Conservation (phyloP, 1,140 invertebrate species). For the Liolophura sinensis region DNA sequence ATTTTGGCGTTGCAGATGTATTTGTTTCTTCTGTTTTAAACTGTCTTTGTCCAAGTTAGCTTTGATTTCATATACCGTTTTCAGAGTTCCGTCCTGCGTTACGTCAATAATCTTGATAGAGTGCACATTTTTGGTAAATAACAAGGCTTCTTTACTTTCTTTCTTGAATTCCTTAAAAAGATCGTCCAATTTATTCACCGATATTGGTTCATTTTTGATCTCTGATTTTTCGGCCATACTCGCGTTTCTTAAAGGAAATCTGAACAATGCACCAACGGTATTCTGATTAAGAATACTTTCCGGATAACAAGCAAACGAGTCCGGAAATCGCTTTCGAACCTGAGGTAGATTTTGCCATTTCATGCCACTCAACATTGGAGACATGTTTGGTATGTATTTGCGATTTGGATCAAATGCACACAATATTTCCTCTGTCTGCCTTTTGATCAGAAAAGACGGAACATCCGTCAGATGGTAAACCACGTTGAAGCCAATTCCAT, state of each 20-base stretch:
- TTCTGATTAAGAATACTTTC: constrained; percentile 13
- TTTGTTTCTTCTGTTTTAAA: constrained; percentile 10
- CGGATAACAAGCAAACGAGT: constrained; percentile 40
- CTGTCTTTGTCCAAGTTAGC: constrained; percentile 7
- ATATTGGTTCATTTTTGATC: constrained; percentile 24
- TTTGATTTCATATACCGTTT: constrained; percentile 21
- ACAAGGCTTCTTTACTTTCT: constrained; percentile 31
- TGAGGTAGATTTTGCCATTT: constrained; percentile 24
- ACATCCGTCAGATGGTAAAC: constrained; percentile 54
- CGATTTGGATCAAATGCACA: constrained; percentile 52
- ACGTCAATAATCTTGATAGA: constrained; percentile 31
- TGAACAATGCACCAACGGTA: constrained; percentile 33
- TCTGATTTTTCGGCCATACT: constrained; percentile 32
- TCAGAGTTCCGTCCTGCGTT: constrained; percentile 13
- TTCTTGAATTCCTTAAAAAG: constrained; percentile 32
- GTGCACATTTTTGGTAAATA: constrained; percentile 44
- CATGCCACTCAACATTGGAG: constrained; percentile 33
- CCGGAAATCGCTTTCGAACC: constrained; percentile 25
- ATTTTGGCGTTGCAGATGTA: constrained; percentile 17
- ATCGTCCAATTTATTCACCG: constrained; percentile 15
- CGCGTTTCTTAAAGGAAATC: constrained; percentile 37
- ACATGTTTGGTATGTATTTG: constrained; percentile 34
- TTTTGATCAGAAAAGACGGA: constrained; percentile 45
- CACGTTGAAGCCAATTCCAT: constrained; percentile 54
- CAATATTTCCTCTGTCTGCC: constrained; percentile 25